A percentile compares a stretch with the other conserved stretches of the same genome.
Evolutionary conservation across 2,888 invertebrate genomes (phyloP).

Genomic region (Pseudococcus longispinus): DNA sequence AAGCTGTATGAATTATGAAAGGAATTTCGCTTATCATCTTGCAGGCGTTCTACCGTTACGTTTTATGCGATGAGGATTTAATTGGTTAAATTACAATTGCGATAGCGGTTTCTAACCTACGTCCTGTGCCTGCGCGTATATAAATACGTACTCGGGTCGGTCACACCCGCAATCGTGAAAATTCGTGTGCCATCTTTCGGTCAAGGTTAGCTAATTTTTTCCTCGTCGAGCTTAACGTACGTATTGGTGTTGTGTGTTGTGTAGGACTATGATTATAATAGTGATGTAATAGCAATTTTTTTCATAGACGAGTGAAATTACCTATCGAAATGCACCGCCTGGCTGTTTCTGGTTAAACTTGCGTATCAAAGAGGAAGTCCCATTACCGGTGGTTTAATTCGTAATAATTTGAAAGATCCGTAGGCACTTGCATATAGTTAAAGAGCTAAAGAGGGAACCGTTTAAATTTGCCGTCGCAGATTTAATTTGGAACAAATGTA

Average conservation of each 20-base stretch:
- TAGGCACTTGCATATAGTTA: no score
- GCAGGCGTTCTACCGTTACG: slow-evolving; percentile 13
- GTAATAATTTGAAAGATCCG: not conserved
- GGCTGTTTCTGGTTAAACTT: not conserved
- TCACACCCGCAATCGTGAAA: slow-evolving; percentile 4
- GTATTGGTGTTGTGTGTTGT: not conserved
- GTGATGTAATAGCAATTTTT: slow-evolving; percentile 26
- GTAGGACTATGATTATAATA: not conserved
- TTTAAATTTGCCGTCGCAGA: no score
- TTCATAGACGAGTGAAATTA: slow-evolving; percentile 5
- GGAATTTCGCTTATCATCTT: slow-evolving; percentile 3
- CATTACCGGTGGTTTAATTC: not conserved
- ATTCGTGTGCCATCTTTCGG: slow-evolving; percentile 8
- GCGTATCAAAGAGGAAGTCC: not conserved
- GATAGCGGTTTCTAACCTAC: not conserved
- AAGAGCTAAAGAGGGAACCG: no score
- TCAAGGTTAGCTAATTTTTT: slow-evolving; percentile 22
- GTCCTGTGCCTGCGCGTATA: not conserved
- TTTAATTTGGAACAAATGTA: no score
- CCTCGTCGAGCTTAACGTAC: not conserved
- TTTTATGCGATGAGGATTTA: not conserved
- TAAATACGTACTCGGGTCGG: not conserved
- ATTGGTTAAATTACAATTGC: not conserved
- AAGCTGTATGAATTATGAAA: not conserved
- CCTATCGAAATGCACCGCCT: not conserved